These are phyloP conservation scores for Spatula clypeata DNA, from an alignment of 2,797 vertebrate species.

Conservation along the genomic window DNA sequence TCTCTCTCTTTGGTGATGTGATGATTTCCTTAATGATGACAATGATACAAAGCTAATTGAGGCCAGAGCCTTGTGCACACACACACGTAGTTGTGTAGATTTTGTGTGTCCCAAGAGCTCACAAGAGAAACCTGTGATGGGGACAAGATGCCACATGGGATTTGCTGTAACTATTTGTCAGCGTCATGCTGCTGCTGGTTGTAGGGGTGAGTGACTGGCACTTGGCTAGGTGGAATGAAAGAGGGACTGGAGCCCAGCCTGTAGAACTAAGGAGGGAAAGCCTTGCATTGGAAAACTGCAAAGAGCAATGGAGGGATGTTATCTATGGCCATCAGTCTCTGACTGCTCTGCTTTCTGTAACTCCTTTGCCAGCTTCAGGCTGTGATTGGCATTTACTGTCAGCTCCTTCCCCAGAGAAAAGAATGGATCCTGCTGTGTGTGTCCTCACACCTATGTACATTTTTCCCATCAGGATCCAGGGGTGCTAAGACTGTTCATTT, in stretches of 20 bases:
- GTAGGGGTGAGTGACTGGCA: neutral
- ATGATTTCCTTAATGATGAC: neutral
- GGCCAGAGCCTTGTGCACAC: neutral
- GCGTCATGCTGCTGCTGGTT: neutral
- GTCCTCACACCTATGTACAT: neutral
- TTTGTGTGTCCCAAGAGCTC: neutral
- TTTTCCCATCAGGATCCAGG: neutral
- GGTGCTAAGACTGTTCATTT: neutral
- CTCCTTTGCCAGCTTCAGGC: neutral
- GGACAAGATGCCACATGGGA: neutral
- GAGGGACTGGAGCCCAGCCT: neutral
- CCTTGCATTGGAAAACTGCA: neutral
- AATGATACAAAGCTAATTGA: neutral
- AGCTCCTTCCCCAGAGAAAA: neutral
- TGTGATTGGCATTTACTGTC: neutral
- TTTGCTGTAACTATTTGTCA: neutral
- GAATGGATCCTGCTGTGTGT: neutral
- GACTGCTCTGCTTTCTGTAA: neutral
- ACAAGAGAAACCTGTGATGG: neutral
- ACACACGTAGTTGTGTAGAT: neutral
- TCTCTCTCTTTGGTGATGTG: neutral
- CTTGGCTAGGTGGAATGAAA: neutral
- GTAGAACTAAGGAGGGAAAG: neutral
- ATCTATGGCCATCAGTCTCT: rapidly evolving
- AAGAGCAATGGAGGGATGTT: neutral